Evolutionary conservation across 2,113 vertebrate genomes (phyloP).

Genomic region (Orientallactaga bullata): DNA sequence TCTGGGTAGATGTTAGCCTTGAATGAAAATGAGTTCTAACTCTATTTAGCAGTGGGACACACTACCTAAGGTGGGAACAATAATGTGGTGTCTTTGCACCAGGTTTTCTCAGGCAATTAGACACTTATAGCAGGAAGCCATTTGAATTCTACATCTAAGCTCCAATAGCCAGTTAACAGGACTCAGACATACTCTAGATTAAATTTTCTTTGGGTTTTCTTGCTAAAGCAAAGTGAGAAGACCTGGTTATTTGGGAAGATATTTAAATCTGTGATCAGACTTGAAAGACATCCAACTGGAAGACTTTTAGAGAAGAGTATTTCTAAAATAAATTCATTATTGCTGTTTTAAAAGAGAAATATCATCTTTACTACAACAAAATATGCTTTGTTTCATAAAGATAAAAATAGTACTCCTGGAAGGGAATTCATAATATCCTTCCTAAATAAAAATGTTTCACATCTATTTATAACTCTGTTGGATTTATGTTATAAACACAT

Average conservation of each 20-base stretch:
- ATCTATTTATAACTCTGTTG: background rate
- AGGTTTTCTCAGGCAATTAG: background rate
- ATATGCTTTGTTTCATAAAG: background rate
- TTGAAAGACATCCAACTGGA: background rate
- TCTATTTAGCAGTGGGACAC: background rate
- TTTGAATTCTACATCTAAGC: background rate
- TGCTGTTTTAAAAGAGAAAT: slow-evolving; percentile 22
- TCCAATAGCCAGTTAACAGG: background rate
- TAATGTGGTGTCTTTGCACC: background rate
- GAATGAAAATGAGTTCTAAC: background rate
- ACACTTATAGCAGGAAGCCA: background rate
- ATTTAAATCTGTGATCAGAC: background rate
- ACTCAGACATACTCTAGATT: background rate
- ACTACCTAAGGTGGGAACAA: background rate
- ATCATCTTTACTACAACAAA: background rate
- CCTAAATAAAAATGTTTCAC: slow-evolving; percentile 32
- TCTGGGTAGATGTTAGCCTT: background rate
- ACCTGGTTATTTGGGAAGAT: background rate
- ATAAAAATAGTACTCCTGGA: background rate
- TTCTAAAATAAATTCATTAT: background rate
- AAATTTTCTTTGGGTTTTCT: background rate
- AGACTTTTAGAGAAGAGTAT: background rate
- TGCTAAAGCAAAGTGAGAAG: background rate
- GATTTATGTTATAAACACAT: background rate
- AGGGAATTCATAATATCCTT: background rate